Evolutionary conservation across 2,797 vertebrate species (phyloP).

Genomic region (Menidia menidia): DNA sequence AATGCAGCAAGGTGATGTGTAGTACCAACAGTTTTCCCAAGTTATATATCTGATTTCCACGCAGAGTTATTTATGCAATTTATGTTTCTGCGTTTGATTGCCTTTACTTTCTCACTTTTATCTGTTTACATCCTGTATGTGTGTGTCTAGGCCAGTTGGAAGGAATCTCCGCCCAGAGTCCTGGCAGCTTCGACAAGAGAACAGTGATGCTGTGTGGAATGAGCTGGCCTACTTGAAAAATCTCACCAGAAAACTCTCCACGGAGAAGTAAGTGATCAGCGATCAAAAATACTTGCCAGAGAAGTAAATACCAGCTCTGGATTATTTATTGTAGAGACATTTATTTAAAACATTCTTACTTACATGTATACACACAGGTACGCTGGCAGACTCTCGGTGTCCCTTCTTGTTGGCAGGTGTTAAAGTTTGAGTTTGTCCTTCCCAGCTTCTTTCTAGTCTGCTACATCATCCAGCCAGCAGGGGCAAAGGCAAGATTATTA

Average conservation of each 20-base stretch:
- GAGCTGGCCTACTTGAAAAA: slow-evolving; percentile 89
- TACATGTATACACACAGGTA: neutral
- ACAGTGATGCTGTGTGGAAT: slow-evolving; percentile 90
- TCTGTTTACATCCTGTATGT: slow-evolving; percentile 15
- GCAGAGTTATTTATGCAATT: slow-evolving; percentile 22
- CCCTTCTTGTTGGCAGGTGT: slow-evolving; percentile 62
- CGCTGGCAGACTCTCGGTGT: slow-evolving; percentile 26
- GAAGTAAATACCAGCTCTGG: neutral
- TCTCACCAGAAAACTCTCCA: slow-evolving; percentile 86
- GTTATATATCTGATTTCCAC: slow-evolving; percentile 46
- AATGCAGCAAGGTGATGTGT: slow-evolving; percentile 66
- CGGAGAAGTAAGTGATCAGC: slow-evolving; percentile 88
- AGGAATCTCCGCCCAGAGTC: slow-evolving; percentile 72
- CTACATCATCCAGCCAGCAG: slow-evolving; percentile 74
- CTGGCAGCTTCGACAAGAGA: slow-evolving; percentile 85
- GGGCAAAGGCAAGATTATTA: slow-evolving; percentile 74
- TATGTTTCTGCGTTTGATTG: slow-evolving; percentile 26
- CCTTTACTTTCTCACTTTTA: slow-evolving; percentile 26
- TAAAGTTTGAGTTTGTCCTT: slow-evolving; percentile 67
- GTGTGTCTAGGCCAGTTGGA: slow-evolving; percentile 72
- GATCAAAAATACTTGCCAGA: slow-evolving; percentile 16
- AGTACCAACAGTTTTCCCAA: slow-evolving; percentile 55
- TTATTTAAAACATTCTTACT: neutral
- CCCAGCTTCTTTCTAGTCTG: slow-evolving; percentile 62
- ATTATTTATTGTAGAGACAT: slow-evolving; percentile 8